phyloP scores from a whole-genome alignment of 2,888 invertebrate species.

The Tricholauxania praeusta region DNA sequence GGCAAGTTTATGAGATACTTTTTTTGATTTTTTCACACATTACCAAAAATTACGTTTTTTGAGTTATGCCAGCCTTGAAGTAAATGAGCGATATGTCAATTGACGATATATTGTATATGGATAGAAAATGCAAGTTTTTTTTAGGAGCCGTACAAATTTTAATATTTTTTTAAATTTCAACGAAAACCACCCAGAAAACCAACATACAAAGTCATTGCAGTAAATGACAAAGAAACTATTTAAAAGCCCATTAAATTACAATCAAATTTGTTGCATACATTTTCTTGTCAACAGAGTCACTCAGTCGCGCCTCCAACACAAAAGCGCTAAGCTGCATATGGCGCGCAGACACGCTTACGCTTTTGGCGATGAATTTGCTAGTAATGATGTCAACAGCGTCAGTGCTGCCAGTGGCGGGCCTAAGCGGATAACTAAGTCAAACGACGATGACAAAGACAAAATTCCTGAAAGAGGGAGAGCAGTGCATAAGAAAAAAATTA shows the following conservation, averaged over 20 bases:
- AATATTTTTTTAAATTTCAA: too few relatives aligned
- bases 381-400: background rate
- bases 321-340: conserved; percentile 22
- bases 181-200: background rate
- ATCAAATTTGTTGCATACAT: conserved; percentile 36
- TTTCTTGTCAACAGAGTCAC: background rate
- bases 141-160: too few relatives aligned
- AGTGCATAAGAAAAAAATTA: background rate
- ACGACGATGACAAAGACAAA: conserved; percentile 5
- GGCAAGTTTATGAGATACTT: too few relatives aligned
- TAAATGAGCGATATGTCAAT: too few relatives aligned
- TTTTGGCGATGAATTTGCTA: background rate
- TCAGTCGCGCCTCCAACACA: conserved; percentile 5
- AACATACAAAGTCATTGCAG: background rate
- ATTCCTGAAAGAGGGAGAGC: background rate
- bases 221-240: conserved; percentile 17
- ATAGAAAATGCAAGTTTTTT: too few relatives aligned
- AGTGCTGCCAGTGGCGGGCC: background rate
- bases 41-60: too few relatives aligned
- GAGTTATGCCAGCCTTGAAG: too few relatives aligned
- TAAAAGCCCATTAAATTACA: conserved; percentile 40
- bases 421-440: conserved; percentile 40
- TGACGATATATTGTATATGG: too few relatives aligned
- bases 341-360: conserved; percentile 2
- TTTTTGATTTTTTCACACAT: too few relatives aligned